These are phyloP conservation scores for Pseudomyrmex cubaensis DNA, from an alignment of 1,140 invertebrate species.

Conservation along the genomic window DNA sequence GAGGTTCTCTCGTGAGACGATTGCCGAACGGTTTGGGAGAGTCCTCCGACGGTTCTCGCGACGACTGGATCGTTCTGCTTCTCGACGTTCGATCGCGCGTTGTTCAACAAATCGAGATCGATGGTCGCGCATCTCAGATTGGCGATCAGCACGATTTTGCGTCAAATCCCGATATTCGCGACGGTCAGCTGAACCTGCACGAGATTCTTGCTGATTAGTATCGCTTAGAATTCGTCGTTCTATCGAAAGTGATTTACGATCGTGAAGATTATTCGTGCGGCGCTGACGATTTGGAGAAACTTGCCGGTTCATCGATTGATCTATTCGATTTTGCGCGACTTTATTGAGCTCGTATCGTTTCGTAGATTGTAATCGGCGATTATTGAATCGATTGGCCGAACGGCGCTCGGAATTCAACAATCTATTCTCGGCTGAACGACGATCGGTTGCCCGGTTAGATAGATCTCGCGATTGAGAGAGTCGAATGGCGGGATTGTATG, in stretches of 20 bases:
- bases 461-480: constrained; percentile 27
- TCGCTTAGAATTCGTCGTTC: constrained; percentile 1
- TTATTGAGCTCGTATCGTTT: constrained; percentile 16
- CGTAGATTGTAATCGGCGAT: constrained; percentile 13
- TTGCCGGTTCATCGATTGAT: not conserved
- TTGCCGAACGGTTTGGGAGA: not conserved
- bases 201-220: constrained; percentile 17
- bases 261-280: constrained; percentile 13
- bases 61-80: constrained; percentile 14
- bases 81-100: not conserved
- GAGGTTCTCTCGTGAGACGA: not conserved
- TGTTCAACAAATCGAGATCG: constrained; percentile 27
- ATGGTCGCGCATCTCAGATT: constrained; percentile 26
- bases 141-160: constrained; percentile 20
- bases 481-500: not conserved
- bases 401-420: not conserved
- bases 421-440: not conserved
- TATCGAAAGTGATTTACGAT: not conserved
- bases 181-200: not conserved
- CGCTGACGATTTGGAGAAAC: constrained; percentile 4
- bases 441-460: not conserved
- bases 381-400: constrained; percentile 1
- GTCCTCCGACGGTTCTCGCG: constrained; percentile 17
- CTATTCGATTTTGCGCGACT: not conserved
- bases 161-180: constrained; percentile 16